phyloP scores from a whole-genome alignment of 2,797 vertebrate species.

The Sebastes baramenuke region DNA sequence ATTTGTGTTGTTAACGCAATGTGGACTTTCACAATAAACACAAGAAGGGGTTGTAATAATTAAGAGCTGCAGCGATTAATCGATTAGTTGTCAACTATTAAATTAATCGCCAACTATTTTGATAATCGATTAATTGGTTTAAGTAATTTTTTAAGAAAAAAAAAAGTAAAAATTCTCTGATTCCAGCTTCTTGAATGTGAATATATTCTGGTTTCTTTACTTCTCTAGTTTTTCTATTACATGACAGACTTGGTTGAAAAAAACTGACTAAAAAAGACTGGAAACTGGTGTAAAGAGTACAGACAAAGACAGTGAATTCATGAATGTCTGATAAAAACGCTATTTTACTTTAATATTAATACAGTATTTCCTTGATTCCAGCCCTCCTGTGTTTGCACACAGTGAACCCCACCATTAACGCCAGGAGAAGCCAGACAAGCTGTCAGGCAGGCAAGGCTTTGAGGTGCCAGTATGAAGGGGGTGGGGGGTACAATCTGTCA shows the following conservation, averaged over 20 bases:
- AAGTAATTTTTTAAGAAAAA: no score
- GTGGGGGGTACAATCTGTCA: conserved; percentile 68
- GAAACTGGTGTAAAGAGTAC: background rate
- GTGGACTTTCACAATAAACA: background rate
- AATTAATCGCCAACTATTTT: no score
- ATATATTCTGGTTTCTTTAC: no score
- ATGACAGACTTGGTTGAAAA: background rate
- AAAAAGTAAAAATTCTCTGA: no score
- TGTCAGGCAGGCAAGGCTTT: conserved; percentile 51
- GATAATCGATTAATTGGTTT: no score
- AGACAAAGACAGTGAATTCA: conserved; percentile 26
- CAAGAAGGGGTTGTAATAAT: background rate
- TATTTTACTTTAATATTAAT: background rate
- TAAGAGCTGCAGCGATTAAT: no score
- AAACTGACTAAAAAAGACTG: background rate
- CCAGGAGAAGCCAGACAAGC: conserved; percentile 57
- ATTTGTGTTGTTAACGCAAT: background rate
- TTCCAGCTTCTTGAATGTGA: no score
- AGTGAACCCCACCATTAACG: conserved; percentile 12
- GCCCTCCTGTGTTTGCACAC: conserved; percentile 17
- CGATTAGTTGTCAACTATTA: no score
- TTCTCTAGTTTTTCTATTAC: background rate
- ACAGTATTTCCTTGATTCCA: conserved; percentile 13
- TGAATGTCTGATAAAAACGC: conserved; percentile 17
- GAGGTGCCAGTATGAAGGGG: conserved; percentile 55